Base-by-base conservation (phyloP, 2,797 vertebrate genomes). In the Melanogrammus aeglefinus region DNA sequence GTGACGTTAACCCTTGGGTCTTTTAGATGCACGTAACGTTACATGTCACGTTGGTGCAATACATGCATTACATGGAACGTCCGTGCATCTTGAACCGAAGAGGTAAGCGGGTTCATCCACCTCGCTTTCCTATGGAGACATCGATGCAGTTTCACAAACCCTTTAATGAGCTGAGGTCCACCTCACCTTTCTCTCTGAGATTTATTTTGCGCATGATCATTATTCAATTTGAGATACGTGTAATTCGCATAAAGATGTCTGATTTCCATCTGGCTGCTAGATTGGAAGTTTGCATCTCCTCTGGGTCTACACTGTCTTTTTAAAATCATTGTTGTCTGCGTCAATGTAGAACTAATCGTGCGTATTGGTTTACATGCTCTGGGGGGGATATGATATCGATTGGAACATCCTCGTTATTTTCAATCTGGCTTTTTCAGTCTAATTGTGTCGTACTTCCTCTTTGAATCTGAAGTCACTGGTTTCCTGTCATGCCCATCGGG, bases 401-500 rank as follows among this genome's bases (percentile, higher is more conserved):
- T 21, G 21, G 51, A n/a, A 2, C 51, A 8, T 21, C n/a, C 51
- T n/a, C 3, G 51, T 57, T 5, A n/a, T 2, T 57, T 57, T n/a
- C 51, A 57, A n/a, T 57, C 5, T 8, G 51, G 21, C 51, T 1
- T 57, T 57, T 57, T n/a, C 18, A 21, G 18, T 57, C 6, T 6
- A 18, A n/a, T n/a, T 41, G 8, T 44, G 24, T 41, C 75, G 16
- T 21, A 6, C 57, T 74, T 75, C 24, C 38, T 79, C n/a, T 63
- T 27, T 78, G 4, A 73, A n/a, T 76, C 70, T 76, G 77, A 75
- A 76, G 66, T 80, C 57, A 75, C 1, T 38, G 33, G 63, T 63
- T 80, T 86, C 77, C 71, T 66, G 72, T 83, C 81, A 72, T 72
- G 27, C 31, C 38, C 18, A 13, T 16, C 0, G 21, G 74, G 44